phyloP scores from a whole-genome alignment of 2,888 invertebrate species.

The Uropetala carovei region DNA sequence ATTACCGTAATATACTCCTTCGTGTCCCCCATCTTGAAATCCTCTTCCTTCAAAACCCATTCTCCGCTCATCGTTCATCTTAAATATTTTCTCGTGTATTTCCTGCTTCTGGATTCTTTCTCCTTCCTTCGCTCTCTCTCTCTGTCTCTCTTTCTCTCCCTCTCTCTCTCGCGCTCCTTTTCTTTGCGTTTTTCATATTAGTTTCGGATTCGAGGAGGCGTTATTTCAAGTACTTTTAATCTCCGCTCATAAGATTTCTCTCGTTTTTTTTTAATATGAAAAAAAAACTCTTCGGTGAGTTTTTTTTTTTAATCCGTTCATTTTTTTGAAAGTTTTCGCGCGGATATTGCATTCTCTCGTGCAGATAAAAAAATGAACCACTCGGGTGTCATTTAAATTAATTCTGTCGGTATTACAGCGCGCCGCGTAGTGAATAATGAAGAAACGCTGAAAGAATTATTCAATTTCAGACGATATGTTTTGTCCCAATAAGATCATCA shows the following conservation, averaged over 20 bases:
- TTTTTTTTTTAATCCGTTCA: neutral
- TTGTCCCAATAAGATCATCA: no score
- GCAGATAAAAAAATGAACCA: no score
- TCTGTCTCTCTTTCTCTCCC: neutral
- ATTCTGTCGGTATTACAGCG: no score
- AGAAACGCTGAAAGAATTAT: no score
- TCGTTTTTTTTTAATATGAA: neutral
- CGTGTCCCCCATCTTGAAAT: neutral
- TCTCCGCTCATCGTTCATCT: neutral
- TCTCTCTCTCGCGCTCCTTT: neutral
- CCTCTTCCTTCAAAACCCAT: neutral
- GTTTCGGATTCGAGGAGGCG: neutral
- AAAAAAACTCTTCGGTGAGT: no score
- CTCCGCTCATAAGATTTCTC: neutral
- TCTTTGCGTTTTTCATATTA: neutral
- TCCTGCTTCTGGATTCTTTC: neutral
- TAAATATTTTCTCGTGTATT: constrained; percentile 19
- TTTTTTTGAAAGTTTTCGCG: neutral
- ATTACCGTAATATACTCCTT: constrained; percentile 48
- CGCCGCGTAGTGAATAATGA: no score
- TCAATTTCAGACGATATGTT: no score
- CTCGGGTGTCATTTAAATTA: no score
- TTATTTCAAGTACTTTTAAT: neutral
- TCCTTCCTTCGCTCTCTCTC: neutral
- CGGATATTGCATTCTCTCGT: no score